Evolutionary conservation across 2,113 vertebrate genomes (phyloP).

Genomic region (Carassius auratus): DNA sequence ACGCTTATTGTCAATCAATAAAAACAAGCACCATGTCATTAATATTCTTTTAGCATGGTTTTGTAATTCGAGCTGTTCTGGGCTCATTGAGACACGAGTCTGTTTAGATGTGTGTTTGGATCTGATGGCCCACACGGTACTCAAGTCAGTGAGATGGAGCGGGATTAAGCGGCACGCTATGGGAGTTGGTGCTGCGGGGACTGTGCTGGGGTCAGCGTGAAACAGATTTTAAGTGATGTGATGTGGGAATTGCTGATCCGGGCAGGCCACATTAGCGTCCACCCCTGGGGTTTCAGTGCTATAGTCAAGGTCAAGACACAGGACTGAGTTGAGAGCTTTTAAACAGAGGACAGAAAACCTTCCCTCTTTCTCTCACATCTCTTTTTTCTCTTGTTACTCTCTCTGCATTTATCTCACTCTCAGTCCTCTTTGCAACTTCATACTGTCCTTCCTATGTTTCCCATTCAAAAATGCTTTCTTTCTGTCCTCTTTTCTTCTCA

Average conservation of each 20-base stretch:
- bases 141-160: slow-evolving; percentile 46
- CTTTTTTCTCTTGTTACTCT: background rate
- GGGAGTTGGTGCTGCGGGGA: slow-evolving; percentile 34
- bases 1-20: slow-evolving; percentile 11
- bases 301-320: slow-evolving; percentile 50
- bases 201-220: slow-evolving; percentile 56
- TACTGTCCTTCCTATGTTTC: background rate
- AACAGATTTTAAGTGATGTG: slow-evolving; percentile 48
- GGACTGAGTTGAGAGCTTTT: slow-evolving; percentile 24
- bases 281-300: slow-evolving; percentile 24
- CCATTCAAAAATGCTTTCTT: background rate
- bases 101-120: slow-evolving; percentile 43
- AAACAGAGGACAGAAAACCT: slow-evolving; percentile 22
- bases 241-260: slow-evolving; percentile 51
- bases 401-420: slow-evolving; percentile 1
- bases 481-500: background rate
- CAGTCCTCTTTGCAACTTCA: background rate
- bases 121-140: slow-evolving; percentile 16
- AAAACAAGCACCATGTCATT: slow-evolving; percentile 20
- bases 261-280: slow-evolving; percentile 47
- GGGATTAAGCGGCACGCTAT: slow-evolving; percentile 29
- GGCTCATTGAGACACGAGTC: slow-evolving; percentile 12
- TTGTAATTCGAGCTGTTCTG: slow-evolving; percentile 13
- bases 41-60: slow-evolving; percentile 27
- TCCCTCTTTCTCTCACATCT: background rate